A percentile compares a stretch with the other conserved stretches of the same genome.
phyloP scores from a whole-genome alignment of 2,113 vertebrate species.

The Lepus timidus region DNA sequence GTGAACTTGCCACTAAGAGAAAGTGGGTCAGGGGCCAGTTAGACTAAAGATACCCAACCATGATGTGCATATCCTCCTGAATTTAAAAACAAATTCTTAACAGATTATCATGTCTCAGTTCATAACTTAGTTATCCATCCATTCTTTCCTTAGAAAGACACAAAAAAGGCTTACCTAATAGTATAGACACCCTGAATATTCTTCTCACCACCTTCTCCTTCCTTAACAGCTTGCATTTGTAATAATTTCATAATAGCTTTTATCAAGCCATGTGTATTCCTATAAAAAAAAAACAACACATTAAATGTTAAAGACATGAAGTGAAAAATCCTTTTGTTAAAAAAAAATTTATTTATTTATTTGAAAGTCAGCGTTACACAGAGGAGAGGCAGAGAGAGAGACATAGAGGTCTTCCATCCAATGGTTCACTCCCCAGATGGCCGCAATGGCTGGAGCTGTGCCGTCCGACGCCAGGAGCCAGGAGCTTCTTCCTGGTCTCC shows the following conservation, averaged over 20 bases:
- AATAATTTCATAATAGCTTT: conserved; percentile 92
- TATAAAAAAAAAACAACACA: conserved; percentile 86
- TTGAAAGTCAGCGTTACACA: too few relatives aligned
- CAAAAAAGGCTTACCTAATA: conserved; percentile 91
- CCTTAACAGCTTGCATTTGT: conserved; percentile 91
- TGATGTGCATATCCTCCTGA: not conserved
- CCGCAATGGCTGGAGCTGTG: too few relatives aligned
- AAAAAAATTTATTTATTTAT: too few relatives aligned
- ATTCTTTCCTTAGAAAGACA: not conserved
- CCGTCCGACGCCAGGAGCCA: too few relatives aligned
- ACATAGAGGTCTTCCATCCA: too few relatives aligned
- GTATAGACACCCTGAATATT: conserved; percentile 89
- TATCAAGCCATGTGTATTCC: conserved; percentile 94
- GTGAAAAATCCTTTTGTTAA: not conserved
- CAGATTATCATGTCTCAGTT: not conserved
- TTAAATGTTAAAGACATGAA: conserved; percentile 53
- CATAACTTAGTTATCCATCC: conserved; percentile 17
- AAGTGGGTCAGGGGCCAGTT: not conserved
- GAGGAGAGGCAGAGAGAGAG: too few relatives aligned
- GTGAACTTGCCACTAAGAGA: too few relatives aligned
- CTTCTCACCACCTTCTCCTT: conserved; percentile 79
- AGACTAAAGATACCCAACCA: not conserved
- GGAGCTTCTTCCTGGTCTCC: too few relatives aligned
- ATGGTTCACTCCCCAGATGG: too few relatives aligned
- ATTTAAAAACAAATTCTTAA: conserved; percentile 32